phyloP scores from a whole-genome alignment of 2,888 invertebrate species.

The Chalcosyrphus nemorum region DNA sequence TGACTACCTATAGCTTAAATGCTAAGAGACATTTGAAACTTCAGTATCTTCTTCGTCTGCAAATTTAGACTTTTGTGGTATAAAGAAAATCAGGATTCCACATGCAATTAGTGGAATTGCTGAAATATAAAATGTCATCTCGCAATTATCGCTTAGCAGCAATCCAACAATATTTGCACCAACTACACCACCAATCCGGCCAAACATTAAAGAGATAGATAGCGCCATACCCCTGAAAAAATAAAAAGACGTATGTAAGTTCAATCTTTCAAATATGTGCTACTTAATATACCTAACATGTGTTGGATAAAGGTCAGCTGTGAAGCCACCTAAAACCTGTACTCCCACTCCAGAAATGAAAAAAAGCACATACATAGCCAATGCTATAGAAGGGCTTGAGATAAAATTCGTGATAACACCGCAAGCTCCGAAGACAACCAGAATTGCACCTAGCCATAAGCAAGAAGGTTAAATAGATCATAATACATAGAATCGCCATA shows the following conservation, averaged over 20 bases:
- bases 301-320: conserved; percentile 79
- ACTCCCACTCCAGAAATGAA: conserved; percentile 72
- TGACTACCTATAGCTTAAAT: too few species aligned
- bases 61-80: conserved; percentile 71
- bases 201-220: conserved; percentile 83
- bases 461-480: too few species aligned
- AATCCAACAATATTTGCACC: conserved; percentile 82
- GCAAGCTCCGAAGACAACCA: conserved; percentile 74
- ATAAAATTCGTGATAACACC: conserved; percentile 74
- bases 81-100: conserved; percentile 74
- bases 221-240: conserved; percentile 83
- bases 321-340: conserved; percentile 76
- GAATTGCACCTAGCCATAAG: conserved; percentile 23
- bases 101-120: conserved; percentile 75
- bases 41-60: too few species aligned
- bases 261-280: background rate
- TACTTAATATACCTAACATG: conserved; percentile 76
- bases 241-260: background rate
- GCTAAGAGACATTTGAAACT: too few species aligned
- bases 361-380: conserved; percentile 75
- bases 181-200: conserved; percentile 82
- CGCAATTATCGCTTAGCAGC: conserved; percentile 81
- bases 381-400: conserved; percentile 72
- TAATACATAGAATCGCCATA: conserved; percentile 74
- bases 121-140: conserved; percentile 79